phyloP scores from a whole-genome alignment of 2,113 vertebrate species.

The Megaleporinus macrocephalus region DNA sequence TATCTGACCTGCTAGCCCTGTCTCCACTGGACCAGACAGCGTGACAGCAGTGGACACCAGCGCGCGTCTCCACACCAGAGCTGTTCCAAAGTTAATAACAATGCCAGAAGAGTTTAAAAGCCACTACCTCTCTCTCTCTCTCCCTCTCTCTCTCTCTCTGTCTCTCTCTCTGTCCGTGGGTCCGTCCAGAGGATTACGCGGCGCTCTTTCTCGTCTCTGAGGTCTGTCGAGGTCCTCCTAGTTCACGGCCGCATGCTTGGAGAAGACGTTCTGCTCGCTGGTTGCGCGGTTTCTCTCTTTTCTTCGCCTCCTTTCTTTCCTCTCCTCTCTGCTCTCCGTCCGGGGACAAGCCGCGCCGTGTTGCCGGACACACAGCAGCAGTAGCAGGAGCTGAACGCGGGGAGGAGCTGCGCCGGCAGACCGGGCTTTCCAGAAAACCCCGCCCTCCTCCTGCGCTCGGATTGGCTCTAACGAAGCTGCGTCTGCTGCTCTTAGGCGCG shows the following conservation, averaged over 20 bases:
- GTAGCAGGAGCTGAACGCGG: conserved; percentile 62
- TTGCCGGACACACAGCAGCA: conserved; percentile 48
- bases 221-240: conserved; percentile 7
- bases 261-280: conserved; percentile 17
- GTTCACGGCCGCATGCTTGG: conserved; percentile 32
- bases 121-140: background rate
- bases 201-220: background rate
- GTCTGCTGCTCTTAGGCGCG: no score
- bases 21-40: background rate
- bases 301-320: background rate
- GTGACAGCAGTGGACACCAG: no score
- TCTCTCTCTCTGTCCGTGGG: background rate
- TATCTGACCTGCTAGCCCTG: background rate
- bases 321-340: background rate
- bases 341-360: background rate
- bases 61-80: no score
- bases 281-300: background rate
- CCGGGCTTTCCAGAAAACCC: background rate
- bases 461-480: background rate
- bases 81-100: background rate
- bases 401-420: conserved; percentile 56
- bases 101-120: background rate
- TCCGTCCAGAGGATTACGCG: background rate
- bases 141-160: conserved; percentile 14
- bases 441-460: background rate